A percentile compares a stretch with the other conserved stretches of the same genome.
Conservation (phyloP, 2,797 vertebrate species). For the Pangasius sanitwongsei region DNA sequence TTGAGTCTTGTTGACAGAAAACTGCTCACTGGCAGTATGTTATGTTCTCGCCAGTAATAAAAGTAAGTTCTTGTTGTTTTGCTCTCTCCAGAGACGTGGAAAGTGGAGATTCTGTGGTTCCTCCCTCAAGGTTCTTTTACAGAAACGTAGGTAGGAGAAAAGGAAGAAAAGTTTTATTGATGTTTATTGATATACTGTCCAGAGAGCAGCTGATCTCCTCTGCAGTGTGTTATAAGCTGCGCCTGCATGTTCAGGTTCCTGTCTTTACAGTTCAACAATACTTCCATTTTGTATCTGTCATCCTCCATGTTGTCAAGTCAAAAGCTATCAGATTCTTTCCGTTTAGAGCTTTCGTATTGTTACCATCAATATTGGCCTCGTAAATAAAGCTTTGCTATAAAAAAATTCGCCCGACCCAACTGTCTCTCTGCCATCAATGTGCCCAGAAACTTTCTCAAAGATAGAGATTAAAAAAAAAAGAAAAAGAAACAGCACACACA, state of each 20-base stretch:
- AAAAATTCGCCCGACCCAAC: constrained; percentile 63
- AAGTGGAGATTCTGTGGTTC: constrained; percentile 7
- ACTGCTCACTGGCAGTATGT: constrained; percentile 71
- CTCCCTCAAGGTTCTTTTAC: constrained; percentile 58
- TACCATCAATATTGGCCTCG: constrained; percentile 67
- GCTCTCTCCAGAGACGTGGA: constrained; percentile 2
- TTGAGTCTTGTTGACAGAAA: constrained; percentile 67
- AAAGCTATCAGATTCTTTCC: constrained; percentile 53
- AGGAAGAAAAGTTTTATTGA: constrained; percentile 56
- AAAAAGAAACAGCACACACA: constrained; percentile 66
- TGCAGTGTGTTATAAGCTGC: constrained; percentile 60
- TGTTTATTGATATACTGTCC: constrained; percentile 68
- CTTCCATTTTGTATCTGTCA: constrained; percentile 40
- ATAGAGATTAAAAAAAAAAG: constrained; percentile 60
- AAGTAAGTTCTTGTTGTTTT: constrained; percentile 5
- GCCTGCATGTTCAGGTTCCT: constrained; percentile 64
- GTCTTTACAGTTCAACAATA: constrained; percentile 49
- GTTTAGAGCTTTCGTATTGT: constrained; percentile 36
- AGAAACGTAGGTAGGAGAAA: constrained; percentile 60
- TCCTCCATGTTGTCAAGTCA: constrained; percentile 18
- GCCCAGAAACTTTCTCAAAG: constrained; percentile 67
- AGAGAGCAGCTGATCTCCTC: constrained; percentile 69
- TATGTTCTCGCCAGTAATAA: constrained; percentile 54
- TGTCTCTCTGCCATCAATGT: constrained; percentile 64
- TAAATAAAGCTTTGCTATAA: constrained; percentile 85